Evolutionary conservation across 2,888 invertebrate species (phyloP).

Genomic region (Anthophora plumipes): DNA sequence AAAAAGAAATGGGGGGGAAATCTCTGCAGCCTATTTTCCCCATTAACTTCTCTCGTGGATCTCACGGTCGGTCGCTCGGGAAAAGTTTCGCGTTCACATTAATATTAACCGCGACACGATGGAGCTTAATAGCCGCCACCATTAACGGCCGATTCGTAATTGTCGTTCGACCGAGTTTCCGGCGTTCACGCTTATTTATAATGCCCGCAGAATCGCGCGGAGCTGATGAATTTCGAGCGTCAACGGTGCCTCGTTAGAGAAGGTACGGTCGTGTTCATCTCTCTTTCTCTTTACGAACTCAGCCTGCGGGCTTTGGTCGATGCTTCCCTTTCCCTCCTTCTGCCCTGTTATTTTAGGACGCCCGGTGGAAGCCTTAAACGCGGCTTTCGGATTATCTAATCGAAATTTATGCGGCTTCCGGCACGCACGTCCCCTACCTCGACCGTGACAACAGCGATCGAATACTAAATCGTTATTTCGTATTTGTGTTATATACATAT

Average conservation of each 20-base stretch:
- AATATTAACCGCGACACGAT: constrained; percentile 38
- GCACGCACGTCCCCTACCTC: constrained; percentile 29
- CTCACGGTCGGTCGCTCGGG: constrained; percentile 7
- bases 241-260: constrained; percentile 43
- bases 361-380: constrained; percentile 71
- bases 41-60: constrained; percentile 32
- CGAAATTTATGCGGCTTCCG: constrained; percentile 75
- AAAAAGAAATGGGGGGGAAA: too few species aligned
- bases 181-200: constrained; percentile 79
- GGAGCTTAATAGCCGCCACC: constrained; percentile 47
- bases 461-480: constrained; percentile 3
- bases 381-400: constrained; percentile 76
- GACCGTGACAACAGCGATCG: constrained; percentile 37
- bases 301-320: constrained; percentile 46
- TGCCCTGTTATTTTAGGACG: constrained; percentile 71
- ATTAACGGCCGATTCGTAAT: constrained; percentile 76
- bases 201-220: constrained; percentile 71
- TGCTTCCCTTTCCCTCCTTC: constrained; percentile 20
- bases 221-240: constrained; percentile 70
- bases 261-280: constrained; percentile 28
- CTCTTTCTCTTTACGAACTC: constrained; percentile 42
- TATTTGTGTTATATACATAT: background rate
- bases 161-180: constrained; percentile 76
- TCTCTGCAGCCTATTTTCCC: background rate
- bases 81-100: constrained; percentile 39